These are phyloP conservation scores for Tiliacea citrago DNA, from an alignment of 2,888 invertebrate genomes.

Conservation along the genomic window DNA sequence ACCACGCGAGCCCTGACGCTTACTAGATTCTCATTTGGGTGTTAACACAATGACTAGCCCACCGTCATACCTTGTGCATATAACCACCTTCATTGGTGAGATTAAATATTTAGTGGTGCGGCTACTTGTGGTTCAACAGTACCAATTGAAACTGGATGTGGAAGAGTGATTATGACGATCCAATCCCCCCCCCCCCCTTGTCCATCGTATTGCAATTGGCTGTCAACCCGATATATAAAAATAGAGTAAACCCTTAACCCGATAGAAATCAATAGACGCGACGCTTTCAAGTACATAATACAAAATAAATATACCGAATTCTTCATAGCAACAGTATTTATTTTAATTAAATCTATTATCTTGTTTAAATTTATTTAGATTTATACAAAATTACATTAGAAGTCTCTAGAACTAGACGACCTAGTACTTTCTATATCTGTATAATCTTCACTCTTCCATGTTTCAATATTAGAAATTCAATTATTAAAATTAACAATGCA, in stretches of 20 bases:
- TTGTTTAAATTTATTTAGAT: conserved; percentile 61
- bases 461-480: conserved; percentile 81
- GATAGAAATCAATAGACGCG: conserved; percentile 59
- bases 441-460: conserved; percentile 90
- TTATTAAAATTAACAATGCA: conserved; percentile 72
- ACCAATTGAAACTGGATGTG: conserved; percentile 87
- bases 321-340: conserved; percentile 53
- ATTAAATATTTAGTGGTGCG: conserved; percentile 79
- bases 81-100: conserved; percentile 66
- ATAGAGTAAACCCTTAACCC: conserved; percentile 46
- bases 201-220: conserved; percentile 73
- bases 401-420: conserved; percentile 80
- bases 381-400: conserved; percentile 66
- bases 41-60: conserved; percentile 85
- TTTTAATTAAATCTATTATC: conserved; percentile 54
- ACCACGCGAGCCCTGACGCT: conserved; percentile 74
- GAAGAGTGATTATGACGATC: conserved; percentile 87
- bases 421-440: conserved; percentile 81
- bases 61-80: conserved; percentile 69
- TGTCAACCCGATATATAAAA: conserved; percentile 51
- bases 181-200: conserved; percentile 60
- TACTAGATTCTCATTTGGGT: conserved; percentile 85
- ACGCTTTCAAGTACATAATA: conserved; percentile 64
- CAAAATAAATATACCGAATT: conserved; percentile 69
- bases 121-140: conserved; percentile 85